phyloP scores from a whole-genome alignment of 2,113 vertebrate species.

The Alethe diademata region DNA sequence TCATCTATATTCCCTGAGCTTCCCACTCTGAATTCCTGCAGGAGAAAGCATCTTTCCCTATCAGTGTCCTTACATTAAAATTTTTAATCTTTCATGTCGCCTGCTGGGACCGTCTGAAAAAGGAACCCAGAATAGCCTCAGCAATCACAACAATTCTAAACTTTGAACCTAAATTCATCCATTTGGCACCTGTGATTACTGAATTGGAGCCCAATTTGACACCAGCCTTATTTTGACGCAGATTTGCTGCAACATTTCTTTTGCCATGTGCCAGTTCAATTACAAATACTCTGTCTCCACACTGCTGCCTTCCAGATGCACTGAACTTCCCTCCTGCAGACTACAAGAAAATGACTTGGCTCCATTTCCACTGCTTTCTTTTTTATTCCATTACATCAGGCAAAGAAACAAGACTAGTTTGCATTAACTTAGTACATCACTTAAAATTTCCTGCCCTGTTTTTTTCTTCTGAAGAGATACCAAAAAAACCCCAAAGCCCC shows the following conservation, averaged over 20 bases:
- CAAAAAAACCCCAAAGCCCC: background rate
- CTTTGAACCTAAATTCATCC: background rate
- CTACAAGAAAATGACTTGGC: background rate
- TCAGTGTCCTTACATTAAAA: background rate
- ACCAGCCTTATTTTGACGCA: background rate
- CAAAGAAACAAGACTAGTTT: background rate
- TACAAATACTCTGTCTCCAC: background rate
- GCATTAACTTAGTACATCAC: background rate
- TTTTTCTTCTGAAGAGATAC: background rate
- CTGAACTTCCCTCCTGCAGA: conserved; percentile 8
- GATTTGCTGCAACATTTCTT: conserved; percentile 19
- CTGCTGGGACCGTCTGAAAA: background rate
- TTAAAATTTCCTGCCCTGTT: background rate
- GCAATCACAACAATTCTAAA: background rate
- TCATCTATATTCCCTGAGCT: background rate
- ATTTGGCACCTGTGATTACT: conserved; percentile 11
- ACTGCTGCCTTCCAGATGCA: conserved; percentile 44
- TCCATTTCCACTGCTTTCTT: background rate
- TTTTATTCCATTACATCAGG: background rate
- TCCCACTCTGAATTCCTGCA: background rate
- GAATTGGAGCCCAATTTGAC: conserved; percentile 4
- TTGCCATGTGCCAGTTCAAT: conserved; percentile 27
- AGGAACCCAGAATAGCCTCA: background rate
- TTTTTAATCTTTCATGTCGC: background rate
- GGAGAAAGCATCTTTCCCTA: background rate